phyloP scores from a whole-genome alignment of 2,797 vertebrate species.

The Mycteria americana region DNA sequence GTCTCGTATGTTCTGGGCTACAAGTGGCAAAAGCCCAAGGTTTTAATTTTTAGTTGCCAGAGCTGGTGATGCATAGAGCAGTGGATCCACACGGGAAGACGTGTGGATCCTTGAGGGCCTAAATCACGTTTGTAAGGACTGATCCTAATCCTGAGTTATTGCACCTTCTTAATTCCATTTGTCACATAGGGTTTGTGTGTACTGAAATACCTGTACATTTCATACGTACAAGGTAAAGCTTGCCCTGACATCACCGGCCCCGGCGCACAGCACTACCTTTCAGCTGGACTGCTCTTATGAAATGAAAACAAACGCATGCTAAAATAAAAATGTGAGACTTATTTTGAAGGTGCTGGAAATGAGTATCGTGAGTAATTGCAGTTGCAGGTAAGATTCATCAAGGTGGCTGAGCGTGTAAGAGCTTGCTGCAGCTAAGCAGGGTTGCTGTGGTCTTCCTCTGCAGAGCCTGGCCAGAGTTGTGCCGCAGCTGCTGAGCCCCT shows the following conservation, averaged over 20 bases:
- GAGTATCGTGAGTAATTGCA: background rate
- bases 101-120: background rate
- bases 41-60: background rate
- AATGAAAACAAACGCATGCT: too few species aligned
- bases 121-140: background rate
- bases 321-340: background rate
- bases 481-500: background rate
- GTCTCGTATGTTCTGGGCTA: background rate
- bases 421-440: background rate
- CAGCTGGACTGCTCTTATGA: background rate
- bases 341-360: background rate
- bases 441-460: background rate
- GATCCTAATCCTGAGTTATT: background rate
- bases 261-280: background rate
- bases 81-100: background rate
- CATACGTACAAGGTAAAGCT: accelerated
- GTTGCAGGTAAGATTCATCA: background rate
- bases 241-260: accelerated
- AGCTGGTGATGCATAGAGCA: background rate
- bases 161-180: background rate
- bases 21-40: background rate
- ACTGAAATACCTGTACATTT: accelerated
- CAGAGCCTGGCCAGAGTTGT: background rate
- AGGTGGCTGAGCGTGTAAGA: background rate
- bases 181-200: background rate